A percentile compares a stretch with the other conserved stretches of the same genome.
Conservation (phyloP, 2,113 vertebrate species). For the Misgurnus mizolepis region DNA sequence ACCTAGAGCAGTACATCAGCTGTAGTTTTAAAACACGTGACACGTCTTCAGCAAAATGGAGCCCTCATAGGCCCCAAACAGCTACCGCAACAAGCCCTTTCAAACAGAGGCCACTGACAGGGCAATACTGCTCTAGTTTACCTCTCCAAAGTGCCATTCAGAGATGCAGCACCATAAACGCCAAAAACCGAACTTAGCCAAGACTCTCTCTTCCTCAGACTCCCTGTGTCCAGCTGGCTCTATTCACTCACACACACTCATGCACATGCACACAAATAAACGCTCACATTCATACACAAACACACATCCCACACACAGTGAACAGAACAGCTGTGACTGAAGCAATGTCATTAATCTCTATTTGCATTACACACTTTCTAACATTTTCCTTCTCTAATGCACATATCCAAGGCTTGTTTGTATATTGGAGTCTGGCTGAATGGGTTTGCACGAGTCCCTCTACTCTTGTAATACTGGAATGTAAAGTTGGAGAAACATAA, state of each 20-base stretch:
- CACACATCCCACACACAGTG: conserved; percentile 24
- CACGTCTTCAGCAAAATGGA: background rate
- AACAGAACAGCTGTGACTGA: conserved; percentile 17
- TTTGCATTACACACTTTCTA: no score
- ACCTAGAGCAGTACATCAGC: no score
- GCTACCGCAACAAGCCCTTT: background rate
- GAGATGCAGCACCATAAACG: background rate
- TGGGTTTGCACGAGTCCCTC: background rate
- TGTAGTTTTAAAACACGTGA: background rate
- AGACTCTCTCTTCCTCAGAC: background rate
- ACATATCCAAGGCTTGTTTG: background rate
- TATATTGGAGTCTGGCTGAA: background rate
- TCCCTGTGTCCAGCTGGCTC: conserved; percentile 6
- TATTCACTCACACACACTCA: conserved; percentile 18
- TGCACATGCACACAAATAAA: conserved; percentile 22
- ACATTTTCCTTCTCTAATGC: background rate
- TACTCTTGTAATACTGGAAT: conserved; percentile 1
- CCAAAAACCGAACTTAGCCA: conserved; percentile 1
- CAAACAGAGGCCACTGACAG: conserved; percentile 13
- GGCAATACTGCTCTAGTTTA: conserved; percentile 7
- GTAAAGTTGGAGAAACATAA: conserved; percentile 11
- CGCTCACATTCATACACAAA: conserved; percentile 17
- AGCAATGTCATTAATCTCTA: conserved; percentile 10
- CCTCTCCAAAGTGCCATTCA: conserved; percentile 10
- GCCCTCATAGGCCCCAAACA: background rate